Percentiles rank a stretch among this genome's conserved stretches.
Conservation (phyloP, 2,888 invertebrate species). For the Tenthredo distinguenda region DNA sequence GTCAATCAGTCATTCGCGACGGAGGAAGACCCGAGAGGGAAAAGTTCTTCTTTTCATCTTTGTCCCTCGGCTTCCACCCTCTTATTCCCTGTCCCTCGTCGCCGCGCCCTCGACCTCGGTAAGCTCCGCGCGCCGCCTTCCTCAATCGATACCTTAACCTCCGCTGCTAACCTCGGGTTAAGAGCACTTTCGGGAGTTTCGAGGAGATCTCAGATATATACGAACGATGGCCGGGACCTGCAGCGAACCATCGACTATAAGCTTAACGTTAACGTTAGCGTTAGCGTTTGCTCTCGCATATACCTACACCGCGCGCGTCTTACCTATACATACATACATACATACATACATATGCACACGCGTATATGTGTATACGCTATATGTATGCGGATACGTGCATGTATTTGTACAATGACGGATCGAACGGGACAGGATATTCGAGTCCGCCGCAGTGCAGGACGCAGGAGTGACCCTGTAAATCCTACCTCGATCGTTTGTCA, state of each 20-base stretch:
- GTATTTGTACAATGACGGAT: not conserved
- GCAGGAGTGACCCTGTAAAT: not conserved
- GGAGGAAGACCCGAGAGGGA: constrained; percentile 2
- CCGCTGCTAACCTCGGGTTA: constrained; percentile 44
- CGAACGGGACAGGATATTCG: no score
- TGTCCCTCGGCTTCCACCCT: not conserved
- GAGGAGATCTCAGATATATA: constrained; percentile 7
- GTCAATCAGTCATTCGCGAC: constrained; percentile 40
- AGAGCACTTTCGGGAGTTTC: constrained; percentile 50
- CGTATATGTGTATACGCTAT: no score
- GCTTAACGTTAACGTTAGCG: not conserved
- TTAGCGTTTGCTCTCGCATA: not conserved
- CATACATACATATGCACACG: no score
- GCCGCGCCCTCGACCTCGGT: constrained; percentile 11
- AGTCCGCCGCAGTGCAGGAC: not conserved
- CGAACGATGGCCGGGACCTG: not conserved
- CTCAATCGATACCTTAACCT: constrained; percentile 50
- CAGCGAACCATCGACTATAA: not conserved
- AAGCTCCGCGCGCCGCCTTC: constrained; percentile 18
- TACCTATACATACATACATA: no score
- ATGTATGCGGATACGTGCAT: no score
- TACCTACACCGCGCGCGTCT: no score
- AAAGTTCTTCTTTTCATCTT: constrained; percentile 42
- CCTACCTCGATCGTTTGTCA: not conserved
- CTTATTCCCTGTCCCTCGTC: not conserved